Evolutionary conservation across 2,888 invertebrate genomes (phyloP).

Genomic region (Philaethria dido): DNA sequence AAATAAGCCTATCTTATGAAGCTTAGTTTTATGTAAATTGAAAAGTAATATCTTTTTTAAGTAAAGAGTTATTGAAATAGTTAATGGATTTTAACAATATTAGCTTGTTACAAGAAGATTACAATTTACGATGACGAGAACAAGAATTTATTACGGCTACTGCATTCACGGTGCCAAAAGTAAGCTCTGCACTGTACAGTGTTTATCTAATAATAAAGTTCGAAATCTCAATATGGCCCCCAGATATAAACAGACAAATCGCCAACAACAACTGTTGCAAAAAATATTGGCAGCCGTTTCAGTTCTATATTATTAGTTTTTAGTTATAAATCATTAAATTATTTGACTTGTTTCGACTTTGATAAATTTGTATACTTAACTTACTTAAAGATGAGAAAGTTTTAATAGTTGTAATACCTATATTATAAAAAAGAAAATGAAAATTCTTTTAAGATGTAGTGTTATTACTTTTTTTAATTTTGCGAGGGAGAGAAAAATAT

Average conservation of each 20-base stretch:
- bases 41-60: not conserved
- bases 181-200: slow-evolving; percentile 28
- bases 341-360: slow-evolving; percentile 3
- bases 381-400: not conserved
- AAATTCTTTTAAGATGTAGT: too few species aligned
- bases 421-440: not conserved
- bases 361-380: not conserved
- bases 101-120: slow-evolving; percentile 28
- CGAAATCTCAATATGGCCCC: slow-evolving; percentile 29
- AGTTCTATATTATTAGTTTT: slow-evolving; percentile 3
- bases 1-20: not conserved
- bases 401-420: not conserved
- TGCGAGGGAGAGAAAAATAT: too few species aligned
- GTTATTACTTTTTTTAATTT: too few species aligned
- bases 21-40: not conserved
- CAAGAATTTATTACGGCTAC: slow-evolving; percentile 34
- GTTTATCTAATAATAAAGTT: slow-evolving; percentile 42
- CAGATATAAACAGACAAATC: slow-evolving; percentile 33
- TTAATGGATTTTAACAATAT: slow-evolving; percentile 34
- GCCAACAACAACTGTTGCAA: slow-evolving; percentile 20
- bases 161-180: slow-evolving; percentile 34
- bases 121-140: slow-evolving; percentile 31
- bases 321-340: slow-evolving; percentile 14
- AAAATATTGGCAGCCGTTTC: slow-evolving; percentile 28
- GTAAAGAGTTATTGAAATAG: slow-evolving; percentile 7